phyloP scores from a whole-genome alignment of 2,113 vertebrate genomes.

The Brevimyrus niger region DNA sequence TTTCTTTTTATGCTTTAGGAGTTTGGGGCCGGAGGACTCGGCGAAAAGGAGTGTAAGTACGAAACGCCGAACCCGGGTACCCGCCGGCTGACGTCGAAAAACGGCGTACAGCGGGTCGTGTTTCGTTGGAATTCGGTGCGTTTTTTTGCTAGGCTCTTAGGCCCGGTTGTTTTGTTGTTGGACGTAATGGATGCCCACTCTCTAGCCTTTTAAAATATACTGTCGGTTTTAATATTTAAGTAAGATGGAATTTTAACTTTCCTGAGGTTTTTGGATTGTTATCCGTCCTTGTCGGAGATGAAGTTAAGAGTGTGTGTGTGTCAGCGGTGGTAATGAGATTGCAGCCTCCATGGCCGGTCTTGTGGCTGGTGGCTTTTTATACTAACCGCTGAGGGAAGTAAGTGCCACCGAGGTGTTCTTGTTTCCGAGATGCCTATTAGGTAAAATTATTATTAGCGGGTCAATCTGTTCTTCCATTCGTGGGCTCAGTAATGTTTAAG shows the following conservation, averaged over 20 bases:
- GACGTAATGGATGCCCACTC: neutral
- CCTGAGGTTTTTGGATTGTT: neutral
- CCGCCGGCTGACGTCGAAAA: neutral
- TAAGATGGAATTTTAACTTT: neutral
- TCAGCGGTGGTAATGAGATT: neutral
- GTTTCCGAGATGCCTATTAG: neutral
- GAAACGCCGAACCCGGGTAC: neutral
- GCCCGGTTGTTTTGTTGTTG: conserved; percentile 10
- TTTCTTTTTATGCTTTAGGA: neutral
- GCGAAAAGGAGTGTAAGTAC: neutral
- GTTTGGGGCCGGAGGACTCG: neutral
- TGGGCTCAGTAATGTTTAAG: neutral
- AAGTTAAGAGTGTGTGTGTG: neutral
- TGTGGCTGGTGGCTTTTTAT: neutral
- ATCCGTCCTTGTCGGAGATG: neutral
- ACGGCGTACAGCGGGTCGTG: neutral
- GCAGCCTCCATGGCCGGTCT: neutral
- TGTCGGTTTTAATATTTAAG: neutral
- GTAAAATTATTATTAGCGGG: neutral
- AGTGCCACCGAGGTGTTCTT: neutral
- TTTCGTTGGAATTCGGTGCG: neutral
- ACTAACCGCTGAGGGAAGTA: neutral
- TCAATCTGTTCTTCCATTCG: neutral
- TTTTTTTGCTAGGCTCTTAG: neutral
- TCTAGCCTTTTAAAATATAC: neutral